A percentile compares a stretch with the other conserved stretches of the same genome.
phyloP scores from a whole-genome alignment of 2,113 vertebrate genomes.

The Dicerorhinus sumatrensis region DNA sequence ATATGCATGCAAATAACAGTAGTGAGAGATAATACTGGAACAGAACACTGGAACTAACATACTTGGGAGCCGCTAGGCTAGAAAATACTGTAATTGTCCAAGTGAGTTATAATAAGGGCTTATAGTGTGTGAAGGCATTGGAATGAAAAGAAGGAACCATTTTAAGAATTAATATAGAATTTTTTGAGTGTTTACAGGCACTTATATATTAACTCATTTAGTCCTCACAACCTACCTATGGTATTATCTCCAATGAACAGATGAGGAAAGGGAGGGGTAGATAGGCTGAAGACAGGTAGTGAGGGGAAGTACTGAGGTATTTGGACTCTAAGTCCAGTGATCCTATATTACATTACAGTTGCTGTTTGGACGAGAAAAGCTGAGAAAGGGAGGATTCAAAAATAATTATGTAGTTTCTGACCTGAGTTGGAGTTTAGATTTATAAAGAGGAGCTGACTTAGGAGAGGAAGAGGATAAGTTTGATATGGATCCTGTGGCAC shows the following conservation, averaged over 20 bases:
- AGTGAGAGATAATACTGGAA: neutral
- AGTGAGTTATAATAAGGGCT: neutral
- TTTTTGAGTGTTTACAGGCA: neutral
- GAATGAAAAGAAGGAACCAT: neutral
- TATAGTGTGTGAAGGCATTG: neutral
- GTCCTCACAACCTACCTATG: neutral
- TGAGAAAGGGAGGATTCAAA: neutral
- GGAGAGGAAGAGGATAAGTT: neutral
- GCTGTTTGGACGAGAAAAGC: neutral
- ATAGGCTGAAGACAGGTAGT: neutral
- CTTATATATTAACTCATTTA: neutral
- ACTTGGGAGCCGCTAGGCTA: neutral
- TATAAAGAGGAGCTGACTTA: neutral
- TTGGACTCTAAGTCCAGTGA: neutral
- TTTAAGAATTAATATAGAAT: neutral
- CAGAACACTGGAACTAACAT: neutral
- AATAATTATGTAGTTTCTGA: conserved; percentile 13
- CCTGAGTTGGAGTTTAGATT: neutral
- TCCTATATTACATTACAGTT: neutral
- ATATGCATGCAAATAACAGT: neutral
- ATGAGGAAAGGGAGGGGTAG: neutral
- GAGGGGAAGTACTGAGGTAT: neutral
- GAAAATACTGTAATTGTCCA: neutral
- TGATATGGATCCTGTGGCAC: neutral
- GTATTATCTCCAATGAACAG: neutral